phyloP scores from a whole-genome alignment of 2,113 vertebrate species.

The Nibea coibor region DNA sequence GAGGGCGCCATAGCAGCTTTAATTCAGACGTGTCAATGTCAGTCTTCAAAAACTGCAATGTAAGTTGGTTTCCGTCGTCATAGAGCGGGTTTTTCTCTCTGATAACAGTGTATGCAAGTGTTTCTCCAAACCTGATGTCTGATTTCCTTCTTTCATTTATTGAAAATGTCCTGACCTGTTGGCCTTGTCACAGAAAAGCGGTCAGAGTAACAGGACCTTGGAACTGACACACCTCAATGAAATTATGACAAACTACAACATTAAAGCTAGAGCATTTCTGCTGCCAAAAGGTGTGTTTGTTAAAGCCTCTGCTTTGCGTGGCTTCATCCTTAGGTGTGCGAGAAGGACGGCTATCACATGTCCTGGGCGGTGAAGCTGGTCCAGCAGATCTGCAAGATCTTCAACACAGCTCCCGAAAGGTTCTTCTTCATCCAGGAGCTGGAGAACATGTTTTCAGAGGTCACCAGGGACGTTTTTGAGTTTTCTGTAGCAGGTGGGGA shows the following conservation, averaged over 20 bases:
- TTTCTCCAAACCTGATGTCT: background rate
- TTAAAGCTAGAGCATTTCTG: background rate
- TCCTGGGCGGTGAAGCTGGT: slow-evolving; percentile 90
- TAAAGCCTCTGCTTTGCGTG: background rate
- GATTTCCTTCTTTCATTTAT: no score
- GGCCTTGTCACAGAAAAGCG: background rate
- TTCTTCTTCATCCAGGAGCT: slow-evolving; percentile 87
- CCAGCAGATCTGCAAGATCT: slow-evolving; percentile 87
- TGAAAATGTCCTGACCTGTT: background rate
- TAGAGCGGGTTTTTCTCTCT: background rate
- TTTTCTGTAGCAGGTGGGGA: slow-evolving; percentile 76
- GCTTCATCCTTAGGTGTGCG: slow-evolving; percentile 86
- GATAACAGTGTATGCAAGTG: background rate
- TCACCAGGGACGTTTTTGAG: slow-evolving; percentile 86
- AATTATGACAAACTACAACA: background rate
- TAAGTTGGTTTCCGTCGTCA: background rate
- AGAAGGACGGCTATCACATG: slow-evolving; percentile 93
- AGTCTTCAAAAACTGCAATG: background rate
- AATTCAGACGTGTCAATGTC: background rate
- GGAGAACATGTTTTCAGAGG: slow-evolving; percentile 86
- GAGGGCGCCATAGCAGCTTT: background rate
- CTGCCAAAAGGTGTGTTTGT: background rate
- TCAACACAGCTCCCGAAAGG: slow-evolving; percentile 78
- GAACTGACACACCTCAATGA: background rate
- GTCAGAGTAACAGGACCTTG: background rate